Conservation (phyloP, 2,888 invertebrate genomes). For the Acrobasis consociella region DNA sequence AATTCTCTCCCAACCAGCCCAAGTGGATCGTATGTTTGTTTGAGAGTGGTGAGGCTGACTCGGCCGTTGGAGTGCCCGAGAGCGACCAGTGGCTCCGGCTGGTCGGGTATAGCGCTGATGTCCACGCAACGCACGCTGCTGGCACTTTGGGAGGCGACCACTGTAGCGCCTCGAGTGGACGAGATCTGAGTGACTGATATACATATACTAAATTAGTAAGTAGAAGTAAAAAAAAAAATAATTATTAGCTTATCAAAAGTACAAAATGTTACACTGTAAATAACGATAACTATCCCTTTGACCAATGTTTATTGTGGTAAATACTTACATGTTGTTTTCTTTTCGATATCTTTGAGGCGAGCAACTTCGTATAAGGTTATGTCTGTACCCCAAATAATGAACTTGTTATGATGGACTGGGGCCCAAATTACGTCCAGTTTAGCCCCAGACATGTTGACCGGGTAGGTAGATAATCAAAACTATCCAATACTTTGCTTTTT, state of each 20-base stretch:
- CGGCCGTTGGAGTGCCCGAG: slow-evolving; percentile 95
- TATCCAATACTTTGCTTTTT: no score
- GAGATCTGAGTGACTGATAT: slow-evolving; percentile 86
- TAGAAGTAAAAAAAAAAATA: no score
- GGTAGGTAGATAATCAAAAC: no score
- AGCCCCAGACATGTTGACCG: slow-evolving; percentile 56
- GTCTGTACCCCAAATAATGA: slow-evolving; percentile 95
- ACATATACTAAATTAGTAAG: background rate
- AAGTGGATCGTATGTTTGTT: slow-evolving; percentile 86
- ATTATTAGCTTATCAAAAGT: no score
- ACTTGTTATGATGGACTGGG: slow-evolving; percentile 88
- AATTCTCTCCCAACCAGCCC: slow-evolving; percentile 90
- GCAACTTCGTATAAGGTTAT: slow-evolving; percentile 92
- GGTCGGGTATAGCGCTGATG: slow-evolving; percentile 88
- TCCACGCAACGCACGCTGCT: slow-evolving; percentile 94
- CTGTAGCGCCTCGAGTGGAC: slow-evolving; percentile 85
- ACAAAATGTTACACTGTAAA: background rate
- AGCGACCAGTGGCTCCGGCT: slow-evolving; percentile 91
- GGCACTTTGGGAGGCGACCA: slow-evolving; percentile 89
- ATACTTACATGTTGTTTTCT: slow-evolving; percentile 70
- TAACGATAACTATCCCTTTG: background rate
- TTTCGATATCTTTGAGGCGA: slow-evolving; percentile 82
- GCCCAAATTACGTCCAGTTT: slow-evolving; percentile 95
- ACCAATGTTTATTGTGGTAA: background rate
- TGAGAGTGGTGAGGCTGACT: slow-evolving; percentile 90